These are phyloP conservation scores for Onychostoma macrolepis DNA, from an alignment of 2,113 vertebrate genomes.

Conservation along the genomic window DNA sequence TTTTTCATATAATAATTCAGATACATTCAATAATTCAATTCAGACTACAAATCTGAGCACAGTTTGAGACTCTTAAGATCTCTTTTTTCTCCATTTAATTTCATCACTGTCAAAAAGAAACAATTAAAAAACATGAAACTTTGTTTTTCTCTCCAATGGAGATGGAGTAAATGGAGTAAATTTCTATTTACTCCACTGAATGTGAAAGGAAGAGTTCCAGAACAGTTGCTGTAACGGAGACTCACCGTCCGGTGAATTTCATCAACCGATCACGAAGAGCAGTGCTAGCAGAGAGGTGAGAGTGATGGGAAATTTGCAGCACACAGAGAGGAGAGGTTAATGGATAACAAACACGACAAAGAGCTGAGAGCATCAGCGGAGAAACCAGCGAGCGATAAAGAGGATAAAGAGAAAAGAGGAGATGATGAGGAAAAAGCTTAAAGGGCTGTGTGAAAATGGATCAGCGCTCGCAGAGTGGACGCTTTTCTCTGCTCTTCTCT, in stretches of 20 bases:
- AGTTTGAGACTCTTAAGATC: neutral
- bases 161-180: no score
- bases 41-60: neutral
- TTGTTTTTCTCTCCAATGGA: neutral
- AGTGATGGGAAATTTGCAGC: slow-evolving; percentile 48
- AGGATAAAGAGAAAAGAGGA: slow-evolving; percentile 42
- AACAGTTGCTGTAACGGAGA: neutral
- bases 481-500: neutral
- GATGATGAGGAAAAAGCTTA: slow-evolving; percentile 26
- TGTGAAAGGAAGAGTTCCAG: neutral
- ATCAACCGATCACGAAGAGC: neutral
- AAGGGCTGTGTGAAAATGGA: slow-evolving; percentile 39
- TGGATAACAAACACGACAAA: slow-evolving; percentile 44
- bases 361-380: slow-evolving; percentile 29
- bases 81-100: neutral
- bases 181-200: neutral
- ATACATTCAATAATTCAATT: no score
- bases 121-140: neutral
- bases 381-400: slow-evolving; percentile 11
- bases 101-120: neutral
- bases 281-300: neutral
- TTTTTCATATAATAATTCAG: neutral
- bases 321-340: slow-evolving; percentile 46
- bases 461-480: neutral
- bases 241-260: neutral